These are phyloP conservation scores for Ochropleura leucogaster DNA, from an alignment of 2,888 invertebrate genomes.

Conservation along the genomic window DNA sequence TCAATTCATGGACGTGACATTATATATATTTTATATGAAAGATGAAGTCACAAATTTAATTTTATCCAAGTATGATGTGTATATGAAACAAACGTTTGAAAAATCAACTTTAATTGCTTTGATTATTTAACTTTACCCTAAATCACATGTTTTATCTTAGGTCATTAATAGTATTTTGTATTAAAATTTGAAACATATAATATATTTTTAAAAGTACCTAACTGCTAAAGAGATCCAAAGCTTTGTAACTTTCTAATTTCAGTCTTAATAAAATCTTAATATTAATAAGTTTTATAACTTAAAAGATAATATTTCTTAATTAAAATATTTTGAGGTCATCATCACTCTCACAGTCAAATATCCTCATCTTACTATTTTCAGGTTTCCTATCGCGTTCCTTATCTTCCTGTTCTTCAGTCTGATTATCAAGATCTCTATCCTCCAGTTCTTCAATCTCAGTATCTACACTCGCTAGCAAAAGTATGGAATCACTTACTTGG, in stretches of 20 bases:
- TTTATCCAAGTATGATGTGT: neutral
- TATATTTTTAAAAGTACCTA: neutral
- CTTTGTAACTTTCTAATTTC: neutral
- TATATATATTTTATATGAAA: slow-evolving; percentile 1
- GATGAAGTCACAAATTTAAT: neutral
- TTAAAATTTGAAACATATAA: neutral
- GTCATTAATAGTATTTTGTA: neutral
- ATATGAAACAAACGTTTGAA: neutral
- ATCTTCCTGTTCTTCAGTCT: slow-evolving; percentile 2
- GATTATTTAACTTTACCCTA: neutral
- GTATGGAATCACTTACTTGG: too few relatives aligned
- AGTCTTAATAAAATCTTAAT: too few relatives aligned
- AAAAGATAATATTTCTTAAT: neutral
- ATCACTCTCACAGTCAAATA: slow-evolving; percentile 2
- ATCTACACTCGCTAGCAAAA: too few relatives aligned
- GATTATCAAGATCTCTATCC: neutral
- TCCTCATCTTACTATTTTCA: slow-evolving; percentile 3
- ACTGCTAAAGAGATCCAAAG: neutral
- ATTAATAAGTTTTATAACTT: too few relatives aligned
- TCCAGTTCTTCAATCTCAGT: neutral
- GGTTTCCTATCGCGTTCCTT: slow-evolving; percentile 1
- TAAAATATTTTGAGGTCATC: slow-evolving; percentile 2
- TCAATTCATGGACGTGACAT: neutral
- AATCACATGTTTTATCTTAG: neutral
- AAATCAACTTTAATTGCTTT: slow-evolving; percentile 8